Evolutionary conservation across 2,797 vertebrate genomes (phyloP), one percentile per base, ranked within the genome.

Genomic region (Sebastes vulpes): DNA sequence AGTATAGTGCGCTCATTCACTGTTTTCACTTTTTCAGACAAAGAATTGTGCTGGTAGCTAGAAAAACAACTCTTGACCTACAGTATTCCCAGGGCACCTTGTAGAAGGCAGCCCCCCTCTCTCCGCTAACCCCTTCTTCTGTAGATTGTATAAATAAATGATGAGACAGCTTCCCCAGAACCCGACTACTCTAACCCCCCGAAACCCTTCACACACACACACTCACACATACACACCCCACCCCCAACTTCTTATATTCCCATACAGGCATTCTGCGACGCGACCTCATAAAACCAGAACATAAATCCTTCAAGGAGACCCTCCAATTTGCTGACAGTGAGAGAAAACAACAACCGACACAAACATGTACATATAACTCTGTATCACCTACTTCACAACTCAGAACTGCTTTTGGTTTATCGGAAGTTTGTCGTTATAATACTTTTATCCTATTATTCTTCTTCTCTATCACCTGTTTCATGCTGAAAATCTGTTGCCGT

Each of bases 61-160:
- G 81, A 94, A 95, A 94, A 94, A 93, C 89, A 92, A 87, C 81
- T 91, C 84, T 92, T 95, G 94, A 93, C 93, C 92, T 82, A 61
- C 77, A 88, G 86, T 83, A 92, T 89, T 95, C 93, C 92, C 92
- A 68, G 75, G 86, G 78, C 32, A 20, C 66, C 82, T 81, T 52
- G 77, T 81, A 76, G 87, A 70, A 86, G 82, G 68, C 83, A 86
- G 74, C 74, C 79, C 78, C 74, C 81, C 84, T 56, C 82, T 67
- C 81, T 59, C 57, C 18, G 52, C 83, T 87, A 90, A 92, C 89
- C 89, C 90, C 91, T 54, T 93, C 92, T 88, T 95, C 92, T 93
- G 89, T 94, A 93, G 93, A 93, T 89, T 83, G 84, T 89, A 95
- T 95, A 88, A 95, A 95, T 95, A 93, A 95, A 94, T 95, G 86